A percentile compares a stretch with the other conserved stretches of the same genome.
Conservation (phyloP, 92 coral and sea anemone species). For the Phenganax marumi region DNA sequence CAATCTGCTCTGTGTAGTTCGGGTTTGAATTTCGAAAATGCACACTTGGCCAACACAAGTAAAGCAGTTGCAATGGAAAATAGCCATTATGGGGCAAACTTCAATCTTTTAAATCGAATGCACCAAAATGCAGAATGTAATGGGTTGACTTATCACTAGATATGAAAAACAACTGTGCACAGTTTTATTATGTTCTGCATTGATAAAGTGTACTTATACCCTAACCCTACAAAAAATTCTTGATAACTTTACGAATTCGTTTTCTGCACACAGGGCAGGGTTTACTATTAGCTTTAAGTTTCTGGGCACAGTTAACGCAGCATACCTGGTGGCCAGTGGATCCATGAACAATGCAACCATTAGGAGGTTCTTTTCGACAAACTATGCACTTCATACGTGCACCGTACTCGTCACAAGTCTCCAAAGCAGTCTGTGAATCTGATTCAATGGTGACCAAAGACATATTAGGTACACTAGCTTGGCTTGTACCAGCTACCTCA, state of each 20-base stretch:
- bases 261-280: conserved; percentile 91
- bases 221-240: conserved; percentile 71
- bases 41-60: too few species aligned
- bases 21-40: too few species aligned
- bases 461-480: conserved; percentile 2
- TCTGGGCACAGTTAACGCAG: conserved; percentile 84
- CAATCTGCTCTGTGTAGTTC: too few species aligned
- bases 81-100: too few species aligned
- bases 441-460: neutral
- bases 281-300: conserved; percentile 73
- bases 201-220: too few species aligned
- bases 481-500: neutral
- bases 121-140: too few species aligned
- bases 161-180: too few species aligned
- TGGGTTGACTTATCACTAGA: too few species aligned
- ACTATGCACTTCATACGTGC: conserved; percentile 66
- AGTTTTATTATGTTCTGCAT: too few species aligned
- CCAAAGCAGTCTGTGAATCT: conserved; percentile 6
- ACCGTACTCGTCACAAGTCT: conserved; percentile 8
- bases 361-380: conserved; percentile 79
- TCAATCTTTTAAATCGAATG: too few species aligned
- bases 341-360: conserved; percentile 88
- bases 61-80: too few species aligned
- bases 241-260: conserved; percentile 75
- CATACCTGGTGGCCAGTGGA: conserved; percentile 94